Evolutionary conservation across 2,888 invertebrate genomes (phyloP), one percentile per base, ranked within the genome.

Genomic region (Drosophila engyochracea): DNA sequence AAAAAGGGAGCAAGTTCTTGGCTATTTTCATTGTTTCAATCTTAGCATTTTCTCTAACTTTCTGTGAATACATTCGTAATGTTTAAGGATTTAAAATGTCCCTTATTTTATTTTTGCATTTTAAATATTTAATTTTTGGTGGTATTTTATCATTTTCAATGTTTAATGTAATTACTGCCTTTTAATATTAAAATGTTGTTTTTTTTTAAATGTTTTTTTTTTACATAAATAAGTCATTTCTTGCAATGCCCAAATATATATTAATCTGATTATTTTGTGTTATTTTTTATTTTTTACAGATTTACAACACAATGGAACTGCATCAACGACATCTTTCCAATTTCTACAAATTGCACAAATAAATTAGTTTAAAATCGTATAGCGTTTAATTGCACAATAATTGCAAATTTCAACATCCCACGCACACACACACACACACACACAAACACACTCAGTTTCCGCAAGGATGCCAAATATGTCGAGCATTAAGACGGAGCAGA

Each of bases 321-420:
- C 91, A 92, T 85, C 92, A 92, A 84, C 91, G 91, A 79, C 92
- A 92, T 84, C 85, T 92, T 37, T 92, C 92, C 64, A 91, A 92
- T 74, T 92, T 92, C 78, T 92, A 92, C 82, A 92, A 91, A 84
- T 81, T 90, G 89, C 89, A 84, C 83, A 82, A 77, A 71, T 71
- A 80, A 76, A 77, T 74, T 77, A 68, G 64, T 74, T 47, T 33
- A n/a, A 47, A 33, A 65, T 53, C 60, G 54, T 51, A 59, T 54
- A 55, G 55, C 62, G 47, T 47, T 51, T 31, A 54, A 49, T 49
- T 59, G 58, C 68, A 30, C 19, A 22, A 30, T 49, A 28, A 25
- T 52, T 52, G 39, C 57, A 44, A 75, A 47, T 37, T 41, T 59
- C 35, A 54, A 9, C 16, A 25, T 16, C 7, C 7, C n/a, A 22